Evolutionary conservation across 2,113 vertebrate species (phyloP).

Genomic region (Columba livia): DNA sequence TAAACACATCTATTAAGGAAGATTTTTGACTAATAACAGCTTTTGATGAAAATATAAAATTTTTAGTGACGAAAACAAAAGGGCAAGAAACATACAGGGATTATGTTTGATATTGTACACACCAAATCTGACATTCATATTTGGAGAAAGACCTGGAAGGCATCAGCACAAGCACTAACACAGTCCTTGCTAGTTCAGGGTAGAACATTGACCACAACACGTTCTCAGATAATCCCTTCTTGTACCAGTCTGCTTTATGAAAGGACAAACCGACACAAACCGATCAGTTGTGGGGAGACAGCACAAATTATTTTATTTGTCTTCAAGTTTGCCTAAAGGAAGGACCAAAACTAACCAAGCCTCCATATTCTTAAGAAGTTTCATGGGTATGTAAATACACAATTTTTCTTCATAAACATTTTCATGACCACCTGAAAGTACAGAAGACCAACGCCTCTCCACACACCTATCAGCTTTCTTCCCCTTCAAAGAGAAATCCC

Average conservation of each 20-base stretch:
- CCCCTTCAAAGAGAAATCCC: not conserved
- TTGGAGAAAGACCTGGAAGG: not conserved
- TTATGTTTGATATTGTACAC: not conserved
- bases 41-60: not conserved
- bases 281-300: not conserved
- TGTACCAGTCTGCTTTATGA: not conserved
- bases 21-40: not conserved
- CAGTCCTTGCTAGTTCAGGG: not conserved
- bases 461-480: not conserved
- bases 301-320: accelerated
- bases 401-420: not conserved
- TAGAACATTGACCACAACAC: not conserved
- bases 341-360: not conserved
- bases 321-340: not conserved
- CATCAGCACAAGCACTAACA: not conserved
- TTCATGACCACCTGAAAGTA: not conserved
- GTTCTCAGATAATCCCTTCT: not conserved
- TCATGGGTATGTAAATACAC: not conserved
- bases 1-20: not conserved
- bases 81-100: not conserved
- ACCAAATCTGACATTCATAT: not conserved
- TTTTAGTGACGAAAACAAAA: not conserved
- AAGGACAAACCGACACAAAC: too few species aligned
- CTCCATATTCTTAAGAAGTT: not conserved
- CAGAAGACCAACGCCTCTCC: not conserved